phyloP scores from a whole-genome alignment of 1,140 invertebrate genomes.

The Monomorium pharaonis region DNA sequence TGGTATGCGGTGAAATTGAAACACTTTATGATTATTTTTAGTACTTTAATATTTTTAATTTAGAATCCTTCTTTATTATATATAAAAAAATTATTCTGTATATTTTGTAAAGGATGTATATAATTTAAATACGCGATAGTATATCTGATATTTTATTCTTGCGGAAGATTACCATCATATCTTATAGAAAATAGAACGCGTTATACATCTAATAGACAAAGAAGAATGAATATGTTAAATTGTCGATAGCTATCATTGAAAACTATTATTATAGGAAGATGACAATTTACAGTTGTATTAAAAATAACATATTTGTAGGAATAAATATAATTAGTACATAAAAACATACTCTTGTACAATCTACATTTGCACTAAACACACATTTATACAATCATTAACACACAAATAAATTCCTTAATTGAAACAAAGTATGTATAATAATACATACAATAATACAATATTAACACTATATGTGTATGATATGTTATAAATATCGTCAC shows the following conservation, averaged over 20 bases:
- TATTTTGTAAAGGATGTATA: not conserved
- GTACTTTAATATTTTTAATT: not conserved
- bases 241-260: too few species aligned
- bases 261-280: constrained; percentile 10
- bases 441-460: constrained; percentile 13
- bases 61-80: not conserved
- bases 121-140: not conserved
- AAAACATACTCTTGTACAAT: constrained; percentile 1
- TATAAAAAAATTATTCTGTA: not conserved
- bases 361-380: constrained; percentile 8
- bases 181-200: constrained; percentile 2
- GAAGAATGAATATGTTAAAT: not conserved
- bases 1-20: not conserved
- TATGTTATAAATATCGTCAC: constrained; percentile 15
- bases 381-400: constrained; percentile 11
- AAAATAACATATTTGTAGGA: not conserved
- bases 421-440: not conserved
- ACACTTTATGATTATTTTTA: not conserved
- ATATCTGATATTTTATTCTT: constrained; percentile 4
- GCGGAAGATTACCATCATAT: not conserved
- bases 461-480: not conserved
- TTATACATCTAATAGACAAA: not conserved
- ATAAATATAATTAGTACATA: not conserved
- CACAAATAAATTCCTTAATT: not conserved
- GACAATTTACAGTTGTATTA: not conserved